phyloP scores from a whole-genome alignment of 2,888 invertebrate species.

The Pachliopta kotzebuea region DNA sequence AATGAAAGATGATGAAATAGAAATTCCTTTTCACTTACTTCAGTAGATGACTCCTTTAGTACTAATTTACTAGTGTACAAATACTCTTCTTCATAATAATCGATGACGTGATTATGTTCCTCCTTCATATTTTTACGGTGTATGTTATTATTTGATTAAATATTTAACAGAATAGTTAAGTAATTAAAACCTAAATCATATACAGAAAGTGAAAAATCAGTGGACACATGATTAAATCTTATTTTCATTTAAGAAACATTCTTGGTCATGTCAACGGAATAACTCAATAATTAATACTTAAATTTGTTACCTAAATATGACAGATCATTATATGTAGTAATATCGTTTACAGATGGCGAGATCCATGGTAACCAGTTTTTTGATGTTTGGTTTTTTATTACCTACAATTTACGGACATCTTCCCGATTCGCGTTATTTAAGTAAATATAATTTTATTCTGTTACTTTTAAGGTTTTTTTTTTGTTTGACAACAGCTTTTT shows the following conservation, averaged over 20 bases:
- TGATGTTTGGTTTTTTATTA: slow-evolving; percentile 46
- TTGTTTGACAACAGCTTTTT: background rate
- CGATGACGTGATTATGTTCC: too few relatives aligned
- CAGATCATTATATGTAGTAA: background rate
- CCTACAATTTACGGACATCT: slow-evolving; percentile 48
- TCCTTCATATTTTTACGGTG: background rate
- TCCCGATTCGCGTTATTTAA: slow-evolving; percentile 43
- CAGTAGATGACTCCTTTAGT: background rate
- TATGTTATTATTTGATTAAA: background rate
- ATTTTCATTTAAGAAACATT: background rate
- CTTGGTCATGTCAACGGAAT: background rate
- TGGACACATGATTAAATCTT: background rate
- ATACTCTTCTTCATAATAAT: too few relatives aligned
- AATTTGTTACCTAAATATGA: background rate
- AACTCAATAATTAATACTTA: background rate
- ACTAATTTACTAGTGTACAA: background rate
- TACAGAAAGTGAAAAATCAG: background rate
- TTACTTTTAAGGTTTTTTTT: background rate
- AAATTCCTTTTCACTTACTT: background rate
- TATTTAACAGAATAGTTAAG: background rate
- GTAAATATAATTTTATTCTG: background rate
- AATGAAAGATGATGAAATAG: background rate
- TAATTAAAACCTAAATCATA: background rate
- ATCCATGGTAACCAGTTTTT: slow-evolving; percentile 21
- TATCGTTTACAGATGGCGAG: slow-evolving; percentile 18